Percentiles rank a stretch among this genome's conserved stretches.
These are phyloP conservation scores for Dasypolia templi DNA, from an alignment of 2,888 invertebrate species.

Conservation along the genomic window DNA sequence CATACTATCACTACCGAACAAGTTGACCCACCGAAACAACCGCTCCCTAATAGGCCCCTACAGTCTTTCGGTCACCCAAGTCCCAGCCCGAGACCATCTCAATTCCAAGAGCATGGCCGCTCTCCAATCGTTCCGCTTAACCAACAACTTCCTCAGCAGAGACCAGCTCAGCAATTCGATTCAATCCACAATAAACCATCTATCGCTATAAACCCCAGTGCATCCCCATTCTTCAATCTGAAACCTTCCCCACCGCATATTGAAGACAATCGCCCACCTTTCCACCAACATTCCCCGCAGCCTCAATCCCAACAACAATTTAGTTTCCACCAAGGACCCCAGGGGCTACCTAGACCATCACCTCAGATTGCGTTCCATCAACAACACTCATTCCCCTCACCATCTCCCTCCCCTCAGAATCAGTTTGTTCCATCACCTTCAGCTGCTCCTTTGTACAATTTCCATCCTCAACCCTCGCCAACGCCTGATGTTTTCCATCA, in stretches of 20 bases:
- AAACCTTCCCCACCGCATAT: conserved; percentile 86
- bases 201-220: conserved; percentile 79
- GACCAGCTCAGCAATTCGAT: conserved; percentile 83
- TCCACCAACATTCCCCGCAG: conserved; percentile 76
- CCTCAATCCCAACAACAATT: conserved; percentile 84
- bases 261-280: conserved; percentile 83
- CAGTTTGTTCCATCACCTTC: conserved; percentile 87
- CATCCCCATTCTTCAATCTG: conserved; percentile 85
- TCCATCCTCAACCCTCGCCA: conserved; percentile 83
- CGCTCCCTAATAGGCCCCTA: conserved; percentile 79
- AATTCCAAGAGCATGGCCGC: conserved; percentile 82
- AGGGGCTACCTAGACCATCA: conserved; percentile 78
- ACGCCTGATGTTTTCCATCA: conserved; percentile 79
- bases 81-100: conserved; percentile 78
- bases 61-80: conserved; percentile 82
- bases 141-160: conserved; percentile 89
- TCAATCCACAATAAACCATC: conserved; percentile 81
- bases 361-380: conserved; percentile 73
- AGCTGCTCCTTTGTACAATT: conserved; percentile 82
- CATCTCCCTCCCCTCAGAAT: conserved; percentile 80
- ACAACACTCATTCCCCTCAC: conserved; percentile 80
- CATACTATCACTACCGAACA: conserved; percentile 89
- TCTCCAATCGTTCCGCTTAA: conserved; percentile 80
- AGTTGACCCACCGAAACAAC: conserved; percentile 84
- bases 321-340: conserved; percentile 86